Conservation (phyloP, 1,140 invertebrate genomes). For the Pollicipes pollicipes region DNA sequence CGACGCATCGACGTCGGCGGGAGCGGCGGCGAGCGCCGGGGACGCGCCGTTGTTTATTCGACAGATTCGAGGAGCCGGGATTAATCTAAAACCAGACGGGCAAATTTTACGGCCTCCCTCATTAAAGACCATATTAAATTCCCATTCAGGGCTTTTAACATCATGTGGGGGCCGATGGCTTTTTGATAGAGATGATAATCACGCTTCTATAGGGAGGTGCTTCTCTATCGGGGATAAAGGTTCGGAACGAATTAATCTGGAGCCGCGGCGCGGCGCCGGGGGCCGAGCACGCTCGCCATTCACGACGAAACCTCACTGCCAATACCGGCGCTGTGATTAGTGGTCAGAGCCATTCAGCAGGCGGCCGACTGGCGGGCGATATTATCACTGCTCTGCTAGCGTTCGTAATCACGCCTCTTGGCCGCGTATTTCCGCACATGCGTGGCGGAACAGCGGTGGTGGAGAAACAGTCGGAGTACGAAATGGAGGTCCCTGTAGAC, state of each 20-base stretch:
- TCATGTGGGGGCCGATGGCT: constrained; percentile 1
- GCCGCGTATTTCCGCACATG: too few relatives aligned
- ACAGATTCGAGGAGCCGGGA: background rate
- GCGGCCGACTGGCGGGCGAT: too few relatives aligned
- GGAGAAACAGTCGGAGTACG: too few relatives aligned
- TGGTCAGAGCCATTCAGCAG: background rate
- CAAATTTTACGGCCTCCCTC: background rate
- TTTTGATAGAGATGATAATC: constrained; percentile 2
- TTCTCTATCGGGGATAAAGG: background rate
- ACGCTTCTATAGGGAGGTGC: background rate
- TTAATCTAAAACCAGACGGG: background rate
- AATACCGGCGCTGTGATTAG: background rate
- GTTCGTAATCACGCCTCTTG: too few relatives aligned
- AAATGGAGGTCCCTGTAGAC: too few relatives aligned
- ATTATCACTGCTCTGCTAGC: too few relatives aligned
- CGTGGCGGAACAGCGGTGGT: too few relatives aligned
- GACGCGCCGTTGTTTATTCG: background rate
- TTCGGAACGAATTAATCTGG: background rate
- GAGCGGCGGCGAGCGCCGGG: background rate
- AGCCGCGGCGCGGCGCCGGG: too few relatives aligned
- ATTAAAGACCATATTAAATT: background rate
- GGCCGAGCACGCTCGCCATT: background rate
- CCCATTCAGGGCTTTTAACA: constrained; percentile 1
- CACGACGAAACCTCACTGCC: background rate
- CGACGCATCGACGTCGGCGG: background rate